These are phyloP conservation scores for Teleogryllus oceanicus DNA, from an alignment of 2,888 invertebrate species.

Conservation along the genomic window DNA sequence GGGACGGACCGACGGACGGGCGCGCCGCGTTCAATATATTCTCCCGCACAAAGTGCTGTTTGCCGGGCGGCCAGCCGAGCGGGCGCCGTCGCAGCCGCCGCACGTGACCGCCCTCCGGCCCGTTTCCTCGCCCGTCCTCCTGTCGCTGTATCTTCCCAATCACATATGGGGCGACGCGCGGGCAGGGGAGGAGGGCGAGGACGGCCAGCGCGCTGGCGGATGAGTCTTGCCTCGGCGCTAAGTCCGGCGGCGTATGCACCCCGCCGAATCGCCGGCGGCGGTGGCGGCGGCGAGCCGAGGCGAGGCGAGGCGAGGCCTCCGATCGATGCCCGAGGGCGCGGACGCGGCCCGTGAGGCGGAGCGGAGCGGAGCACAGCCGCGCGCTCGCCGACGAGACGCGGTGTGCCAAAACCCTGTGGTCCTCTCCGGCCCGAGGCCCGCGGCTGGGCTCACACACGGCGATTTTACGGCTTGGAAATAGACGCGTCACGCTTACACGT, in stretches of 20 bases:
- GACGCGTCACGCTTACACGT: too few species aligned
- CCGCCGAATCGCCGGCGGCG: background rate
- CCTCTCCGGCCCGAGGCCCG: too few species aligned
- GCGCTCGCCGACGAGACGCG: too few species aligned
- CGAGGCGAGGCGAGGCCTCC: background rate
- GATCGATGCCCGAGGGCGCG: background rate
- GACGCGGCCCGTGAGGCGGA: background rate
- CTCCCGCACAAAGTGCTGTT: background rate
- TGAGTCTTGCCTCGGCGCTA: background rate
- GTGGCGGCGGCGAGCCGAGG: background rate
- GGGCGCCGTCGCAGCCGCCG: slow-evolving; percentile 24
- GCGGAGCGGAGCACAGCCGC: background rate
- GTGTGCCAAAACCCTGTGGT: too few species aligned
- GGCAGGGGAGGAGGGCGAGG: too few species aligned
- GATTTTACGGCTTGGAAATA: too few species aligned
- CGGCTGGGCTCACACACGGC: too few species aligned
- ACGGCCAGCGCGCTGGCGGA: background rate
- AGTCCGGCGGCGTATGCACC: background rate
- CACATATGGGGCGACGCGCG: background rate
- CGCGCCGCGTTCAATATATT: slow-evolving; percentile 12
- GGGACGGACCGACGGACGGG: background rate
- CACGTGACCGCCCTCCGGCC: slow-evolving; percentile 22
- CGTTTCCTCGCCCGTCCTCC: background rate
- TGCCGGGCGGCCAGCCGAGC: slow-evolving; percentile 20
- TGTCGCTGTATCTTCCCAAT: background rate